A percentile compares a stretch with the other conserved stretches of the same genome.
Conservation (phyloP, 2,113 vertebrate genomes). For the Actenoides lindsayi region DNA sequence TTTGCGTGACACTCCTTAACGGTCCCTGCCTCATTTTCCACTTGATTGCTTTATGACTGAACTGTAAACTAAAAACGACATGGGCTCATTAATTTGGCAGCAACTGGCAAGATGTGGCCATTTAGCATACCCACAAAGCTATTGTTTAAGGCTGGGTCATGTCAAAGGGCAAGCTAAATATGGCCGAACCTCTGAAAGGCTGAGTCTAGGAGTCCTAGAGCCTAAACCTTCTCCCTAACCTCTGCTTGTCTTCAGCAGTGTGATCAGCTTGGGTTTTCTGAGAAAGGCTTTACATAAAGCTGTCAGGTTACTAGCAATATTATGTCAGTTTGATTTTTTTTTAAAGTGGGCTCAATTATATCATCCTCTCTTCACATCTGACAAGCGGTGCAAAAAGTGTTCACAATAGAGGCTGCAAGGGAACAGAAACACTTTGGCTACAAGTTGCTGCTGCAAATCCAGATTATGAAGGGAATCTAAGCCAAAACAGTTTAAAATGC, state of each 20-base stretch:
- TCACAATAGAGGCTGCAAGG: neutral
- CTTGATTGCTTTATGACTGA: slow-evolving; percentile 81
- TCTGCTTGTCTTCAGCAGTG: slow-evolving; percentile 59
- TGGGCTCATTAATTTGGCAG: slow-evolving; percentile 90
- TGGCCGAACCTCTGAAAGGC: slow-evolving; percentile 72
- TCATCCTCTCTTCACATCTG: slow-evolving; percentile 66
- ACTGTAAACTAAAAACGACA: slow-evolving; percentile 87
- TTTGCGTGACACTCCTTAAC: slow-evolving; percentile 70
- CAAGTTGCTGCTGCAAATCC: neutral
- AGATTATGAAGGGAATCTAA: neutral
- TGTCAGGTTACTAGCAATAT: slow-evolving; percentile 76
- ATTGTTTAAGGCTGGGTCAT: slow-evolving; percentile 83
- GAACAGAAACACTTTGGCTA: neutral
- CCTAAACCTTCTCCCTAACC: slow-evolving; percentile 67
- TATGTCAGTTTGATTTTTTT: slow-evolving; percentile 72
- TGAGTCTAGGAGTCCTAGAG: slow-evolving; percentile 71
- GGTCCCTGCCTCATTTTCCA: slow-evolving; percentile 82
- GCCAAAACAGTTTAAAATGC: neutral
- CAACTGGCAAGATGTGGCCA: slow-evolving; percentile 81
- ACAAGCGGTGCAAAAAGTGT: slow-evolving; percentile 2
- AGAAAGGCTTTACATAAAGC: slow-evolving; percentile 64
- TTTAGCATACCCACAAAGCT: slow-evolving; percentile 81
- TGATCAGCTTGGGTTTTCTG: slow-evolving; percentile 64
- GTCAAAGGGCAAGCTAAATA: slow-evolving; percentile 84
- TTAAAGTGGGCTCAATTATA: slow-evolving; percentile 67